Evolutionary conservation across 1,140 invertebrate genomes (phyloP).

Genomic region (Hormaphis cornu): DNA sequence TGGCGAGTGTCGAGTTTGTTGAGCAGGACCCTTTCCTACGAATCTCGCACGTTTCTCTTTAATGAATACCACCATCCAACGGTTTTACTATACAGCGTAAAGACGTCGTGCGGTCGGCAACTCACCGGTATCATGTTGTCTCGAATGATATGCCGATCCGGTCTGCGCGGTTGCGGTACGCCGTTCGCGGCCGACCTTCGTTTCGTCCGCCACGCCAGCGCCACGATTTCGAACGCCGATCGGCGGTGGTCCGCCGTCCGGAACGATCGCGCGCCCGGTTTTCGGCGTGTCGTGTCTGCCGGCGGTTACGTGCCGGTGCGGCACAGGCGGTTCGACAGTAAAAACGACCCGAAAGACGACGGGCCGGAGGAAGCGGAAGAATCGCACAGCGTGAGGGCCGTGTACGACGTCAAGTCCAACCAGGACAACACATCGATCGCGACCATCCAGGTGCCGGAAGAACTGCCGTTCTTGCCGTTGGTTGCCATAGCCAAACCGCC

Average conservation of each 20-base stretch:
- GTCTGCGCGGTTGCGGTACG: not conserved
- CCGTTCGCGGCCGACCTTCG: not conserved
- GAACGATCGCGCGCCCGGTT: not conserved
- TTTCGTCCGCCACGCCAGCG: not conserved
- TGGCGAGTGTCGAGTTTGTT: too few species aligned
- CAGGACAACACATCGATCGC: conserved; percentile 9
- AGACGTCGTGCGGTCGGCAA: too few species aligned
- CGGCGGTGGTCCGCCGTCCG: not conserved
- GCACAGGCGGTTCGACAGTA: conserved; percentile 6
- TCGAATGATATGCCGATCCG: not conserved
- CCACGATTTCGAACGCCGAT: not conserved
- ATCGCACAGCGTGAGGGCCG: not conserved
- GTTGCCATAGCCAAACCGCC: not conserved
- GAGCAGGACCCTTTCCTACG: too few species aligned
- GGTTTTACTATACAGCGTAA: too few species aligned
- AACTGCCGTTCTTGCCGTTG: not conserved
- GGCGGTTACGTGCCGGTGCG: not conserved
- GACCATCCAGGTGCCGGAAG: conserved; percentile 1
- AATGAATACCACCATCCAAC: too few species aligned
- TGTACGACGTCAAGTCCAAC: not conserved
- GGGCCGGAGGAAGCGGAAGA: not conserved
- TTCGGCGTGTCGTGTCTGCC: not conserved
- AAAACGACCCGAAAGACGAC: not conserved
- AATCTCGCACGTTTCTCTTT: too few species aligned
- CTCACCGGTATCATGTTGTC: not conserved